Base-by-base conservation (phyloP, 2,797 vertebrate genomes). In the Acomys russatus region DNA sequence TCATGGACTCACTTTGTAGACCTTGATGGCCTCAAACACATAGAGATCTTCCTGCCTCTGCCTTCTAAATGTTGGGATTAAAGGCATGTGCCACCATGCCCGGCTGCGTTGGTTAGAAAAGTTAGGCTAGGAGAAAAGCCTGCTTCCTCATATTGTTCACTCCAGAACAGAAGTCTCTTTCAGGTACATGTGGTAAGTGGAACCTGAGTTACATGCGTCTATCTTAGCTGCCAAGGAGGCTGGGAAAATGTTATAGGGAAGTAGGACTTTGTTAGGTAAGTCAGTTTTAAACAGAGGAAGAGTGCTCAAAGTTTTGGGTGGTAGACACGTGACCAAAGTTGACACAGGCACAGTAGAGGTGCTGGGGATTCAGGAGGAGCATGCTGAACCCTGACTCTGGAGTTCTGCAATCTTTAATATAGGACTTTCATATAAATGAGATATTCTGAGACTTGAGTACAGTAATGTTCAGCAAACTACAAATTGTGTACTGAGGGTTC, bases 201-300 rank as follows among this genome's bases (percentile, higher is more conserved):
- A 59, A 4, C 5, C 5, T 86, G 33, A 9, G 12, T 44, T 30
- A 74, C 7, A 3, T 14, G 44, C 33, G 20, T 84, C 73, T 68
- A 8, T 23, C 71, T 91, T 44, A 51, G 30, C 25, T 51, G 9
- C n/a, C 70, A 51, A 35, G 54, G 4, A 91, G 83, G 38, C 56
- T 89, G 44, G 56, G 18, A 44, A 38, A 73, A 85, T 51, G 78
- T 35, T 88, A 68, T 17, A 54, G 18, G n/a, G 54, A 85, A 35
- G 12, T 59, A 25, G 66, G 51, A 84, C n/a, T 71, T 63, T 87
- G 22, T 49, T 95, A 95, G 61, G 38, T 9, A 25, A 95, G 78
- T 59, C 17, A 17, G 78, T 86, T 56, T 76, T 80, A 78, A 94
- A 66, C n/a, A 85, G 14, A 38, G 23, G 30, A 90, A 25, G 33